A percentile compares a stretch with the other conserved stretches of the same genome.
These are phyloP conservation scores for Rhea americana DNA, from an alignment of 2,113 vertebrate species.

Conservation along the genomic window DNA sequence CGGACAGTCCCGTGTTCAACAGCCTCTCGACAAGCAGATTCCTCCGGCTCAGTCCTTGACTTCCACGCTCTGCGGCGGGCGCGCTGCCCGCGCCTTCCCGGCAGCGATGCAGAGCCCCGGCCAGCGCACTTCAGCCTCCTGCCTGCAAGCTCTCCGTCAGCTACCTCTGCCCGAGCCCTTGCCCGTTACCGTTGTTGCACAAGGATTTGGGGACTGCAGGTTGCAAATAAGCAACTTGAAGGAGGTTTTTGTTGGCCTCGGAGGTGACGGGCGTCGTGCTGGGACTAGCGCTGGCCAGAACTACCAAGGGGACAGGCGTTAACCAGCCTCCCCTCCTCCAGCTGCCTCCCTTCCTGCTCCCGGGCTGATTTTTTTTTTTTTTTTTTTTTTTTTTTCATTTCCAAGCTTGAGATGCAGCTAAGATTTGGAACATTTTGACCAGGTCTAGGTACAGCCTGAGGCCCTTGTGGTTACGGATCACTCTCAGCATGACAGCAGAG, in stretches of 20 bases:
- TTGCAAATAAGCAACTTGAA: too few species aligned
- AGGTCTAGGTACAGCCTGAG: neutral
- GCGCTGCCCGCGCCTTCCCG: neutral
- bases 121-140: neutral
- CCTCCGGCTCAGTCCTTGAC: neutral
- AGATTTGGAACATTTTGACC: neutral
- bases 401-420: accelerated
- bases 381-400: too few species aligned
- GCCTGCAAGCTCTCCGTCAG: accelerated
- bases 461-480: accelerated
- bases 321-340: neutral
- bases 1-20: too few species aligned
- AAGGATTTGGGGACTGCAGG: neutral
- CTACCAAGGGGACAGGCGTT: accelerated
- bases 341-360: neutral
- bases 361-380: accelerated
- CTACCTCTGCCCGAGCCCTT: neutral
- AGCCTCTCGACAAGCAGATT: accelerated
- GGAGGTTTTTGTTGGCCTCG: neutral
- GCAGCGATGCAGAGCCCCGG: accelerated
- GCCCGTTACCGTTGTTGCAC: neutral
- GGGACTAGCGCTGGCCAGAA: accelerated
- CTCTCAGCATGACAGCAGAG: neutral
- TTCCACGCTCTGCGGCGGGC: accelerated
- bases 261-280: accelerated